Evolutionary conservation across 2,888 invertebrate species (phyloP), one percentile per base, ranked within the genome.

Genomic region (Eubasilissa splendida): DNA sequence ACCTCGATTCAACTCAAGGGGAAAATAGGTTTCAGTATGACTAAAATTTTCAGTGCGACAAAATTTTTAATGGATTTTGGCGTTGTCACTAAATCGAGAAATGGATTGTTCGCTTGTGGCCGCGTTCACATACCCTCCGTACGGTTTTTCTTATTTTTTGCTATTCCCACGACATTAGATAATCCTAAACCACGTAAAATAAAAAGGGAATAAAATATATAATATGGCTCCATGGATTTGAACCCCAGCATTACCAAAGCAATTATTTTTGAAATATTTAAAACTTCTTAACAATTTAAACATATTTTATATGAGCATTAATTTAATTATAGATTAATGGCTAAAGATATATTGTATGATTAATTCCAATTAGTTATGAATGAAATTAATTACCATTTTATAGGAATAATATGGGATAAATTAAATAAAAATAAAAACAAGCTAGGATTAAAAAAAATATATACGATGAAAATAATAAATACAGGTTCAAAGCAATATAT

Each of bases 1-100:
- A 68, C 68, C 68, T 68, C 9, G 12, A 52, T 52, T 68, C 52
- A 50, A 9, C n/a, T 33, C 5, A 33, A 8, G 56, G 56, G 22
- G 56, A 73, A 71, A 56, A 73, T 12, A 73, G 42, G 33, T 56
- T n/a, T 22, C 71, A 42, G 54, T 73, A 31, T 56, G 58, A 56
- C 56, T 73, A 33, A 22, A 22, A 56, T 73, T 73, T 73, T 22
- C 22, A 22, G 22, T 22, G 22, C 22, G 22, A 22, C 22, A 1
- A 8, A 73, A 73, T 12, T 73, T 73, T 73, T 56, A 73, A 73
- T 56, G 71, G 12, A 9, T 56, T 42, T 33, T 56, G 33, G 31
- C 31, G 56, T 33, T 56, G 71, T 73, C 14, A 71, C 52, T 68
- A 52, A 68, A 68, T 14, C 22, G 11, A 10, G 70, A 54, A 54